phyloP scores from a whole-genome alignment of 1,140 invertebrate species.

The Scaptomyza pallida region DNA sequence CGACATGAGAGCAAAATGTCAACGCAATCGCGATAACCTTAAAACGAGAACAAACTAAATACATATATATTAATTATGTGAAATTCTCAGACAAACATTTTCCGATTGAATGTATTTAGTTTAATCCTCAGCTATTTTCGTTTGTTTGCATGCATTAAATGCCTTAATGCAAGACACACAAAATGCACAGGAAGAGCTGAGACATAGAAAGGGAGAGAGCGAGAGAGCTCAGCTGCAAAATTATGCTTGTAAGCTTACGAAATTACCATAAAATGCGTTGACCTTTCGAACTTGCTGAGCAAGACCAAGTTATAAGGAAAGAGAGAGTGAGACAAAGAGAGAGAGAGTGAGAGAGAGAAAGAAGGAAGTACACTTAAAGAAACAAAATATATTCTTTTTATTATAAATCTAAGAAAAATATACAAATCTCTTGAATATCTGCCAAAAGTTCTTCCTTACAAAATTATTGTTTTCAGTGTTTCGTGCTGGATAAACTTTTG shows the following conservation, averaged over 20 bases:
- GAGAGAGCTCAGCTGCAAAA: conserved; percentile 53
- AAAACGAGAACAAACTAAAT: conserved; percentile 27
- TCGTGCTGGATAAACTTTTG: conserved; percentile 10
- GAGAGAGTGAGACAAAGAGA: background rate
- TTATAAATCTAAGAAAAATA: too few species aligned
- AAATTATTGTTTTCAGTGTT: background rate
- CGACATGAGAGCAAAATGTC: too few species aligned
- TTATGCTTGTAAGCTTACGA: conserved; percentile 63
- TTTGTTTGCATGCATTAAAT: conserved; percentile 39
- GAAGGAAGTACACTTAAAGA: too few species aligned
- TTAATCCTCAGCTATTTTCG: conserved; percentile 35
- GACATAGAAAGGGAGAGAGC: background rate
- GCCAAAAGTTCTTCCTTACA: too few species aligned
- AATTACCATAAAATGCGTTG: conserved; percentile 64
- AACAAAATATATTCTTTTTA: too few species aligned
- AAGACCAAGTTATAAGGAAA: conserved; percentile 23
- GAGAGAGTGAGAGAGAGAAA: background rate
- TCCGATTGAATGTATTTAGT: conserved; percentile 34
- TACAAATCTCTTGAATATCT: too few species aligned
- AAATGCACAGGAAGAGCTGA: conserved; percentile 1
- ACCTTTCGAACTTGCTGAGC: conserved; percentile 51
- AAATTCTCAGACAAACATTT: conserved; percentile 30
- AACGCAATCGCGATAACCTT: too few species aligned
- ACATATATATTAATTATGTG: conserved; percentile 18
- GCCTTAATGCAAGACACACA: conserved; percentile 30